Evolutionary conservation across 2,113 vertebrate species (phyloP).

Genomic region (Craseonycteris thonglongyai): DNA sequence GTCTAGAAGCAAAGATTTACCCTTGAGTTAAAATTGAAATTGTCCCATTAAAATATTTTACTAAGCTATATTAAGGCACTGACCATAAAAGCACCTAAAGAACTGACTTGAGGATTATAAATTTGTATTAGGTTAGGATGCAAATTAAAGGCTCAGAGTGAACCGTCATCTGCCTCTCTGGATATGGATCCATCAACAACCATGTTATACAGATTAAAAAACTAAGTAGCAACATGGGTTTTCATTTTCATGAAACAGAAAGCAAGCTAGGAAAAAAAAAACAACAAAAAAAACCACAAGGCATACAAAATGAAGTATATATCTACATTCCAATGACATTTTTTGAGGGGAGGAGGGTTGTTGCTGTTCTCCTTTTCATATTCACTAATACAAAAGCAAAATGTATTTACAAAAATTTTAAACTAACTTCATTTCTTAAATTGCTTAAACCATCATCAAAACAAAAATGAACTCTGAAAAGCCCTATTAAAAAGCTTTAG

Average conservation of each 20-base stretch:
- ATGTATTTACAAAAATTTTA: neutral
- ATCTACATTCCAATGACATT: neutral
- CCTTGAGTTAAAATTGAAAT: neutral
- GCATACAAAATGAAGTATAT: neutral
- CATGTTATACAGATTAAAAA: neutral
- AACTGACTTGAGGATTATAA: neutral
- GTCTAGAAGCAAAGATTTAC: neutral
- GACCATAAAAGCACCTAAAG: neutral
- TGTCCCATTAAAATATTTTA: neutral
- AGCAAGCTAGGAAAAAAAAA: neutral
- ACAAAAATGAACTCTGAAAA: neutral
- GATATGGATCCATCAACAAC: neutral
- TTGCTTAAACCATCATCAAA: neutral
- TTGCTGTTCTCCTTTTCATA: neutral
- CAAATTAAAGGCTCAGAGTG: neutral
- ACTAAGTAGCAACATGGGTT: neutral
- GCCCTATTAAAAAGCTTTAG: neutral
- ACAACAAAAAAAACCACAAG: neutral
- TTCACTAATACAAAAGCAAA: neutral
- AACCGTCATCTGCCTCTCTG: neutral
- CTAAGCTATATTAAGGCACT: neutral
- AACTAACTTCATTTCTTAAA: neutral
- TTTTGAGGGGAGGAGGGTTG: neutral
- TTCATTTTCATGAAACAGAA: conserved; percentile 6
- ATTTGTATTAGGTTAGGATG: neutral